Evolutionary conservation across 2,113 vertebrate species (phyloP).

Genomic region (Artemisiospiza belli): DNA sequence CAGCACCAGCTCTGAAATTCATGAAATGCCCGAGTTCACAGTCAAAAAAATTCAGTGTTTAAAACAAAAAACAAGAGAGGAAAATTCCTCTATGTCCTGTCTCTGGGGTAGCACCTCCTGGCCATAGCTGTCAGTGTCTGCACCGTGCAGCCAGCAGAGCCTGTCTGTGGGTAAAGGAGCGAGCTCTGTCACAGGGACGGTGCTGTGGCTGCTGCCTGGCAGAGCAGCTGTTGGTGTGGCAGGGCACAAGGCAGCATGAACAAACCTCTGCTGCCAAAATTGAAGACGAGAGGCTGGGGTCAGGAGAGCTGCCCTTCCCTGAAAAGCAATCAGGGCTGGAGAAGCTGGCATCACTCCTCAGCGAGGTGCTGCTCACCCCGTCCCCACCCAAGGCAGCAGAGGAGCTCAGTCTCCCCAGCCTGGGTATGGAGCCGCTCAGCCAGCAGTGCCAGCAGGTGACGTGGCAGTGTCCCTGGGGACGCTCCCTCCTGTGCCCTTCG

Average conservation of each 20-base stretch:
- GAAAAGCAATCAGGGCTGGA: neutral
- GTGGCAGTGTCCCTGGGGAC: neutral
- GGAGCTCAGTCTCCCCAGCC: neutral
- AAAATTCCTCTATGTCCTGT: neutral
- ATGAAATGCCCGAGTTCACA: neutral
- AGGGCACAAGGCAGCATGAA: neutral
- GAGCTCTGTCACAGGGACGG: neutral
- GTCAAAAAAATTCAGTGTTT: neutral
- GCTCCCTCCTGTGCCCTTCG: neutral
- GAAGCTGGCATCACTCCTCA: neutral
- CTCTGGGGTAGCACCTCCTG: neutral
- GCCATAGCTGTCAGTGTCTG: neutral
- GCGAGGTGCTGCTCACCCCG: neutral
- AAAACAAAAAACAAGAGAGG: neutral
- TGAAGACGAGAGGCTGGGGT: neutral
- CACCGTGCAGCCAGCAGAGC: neutral
- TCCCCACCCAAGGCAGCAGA: neutral
- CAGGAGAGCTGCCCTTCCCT: neutral
- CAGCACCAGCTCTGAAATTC: slow-evolving; percentile 9
- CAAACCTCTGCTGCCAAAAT: neutral
- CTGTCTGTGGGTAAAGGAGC: accelerated
- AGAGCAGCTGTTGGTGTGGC: accelerated
- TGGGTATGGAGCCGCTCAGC: neutral
- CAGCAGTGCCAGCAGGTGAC: neutral
- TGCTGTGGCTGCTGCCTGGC: neutral